A percentile compares a stretch with the other conserved stretches of the same genome.
Conservation (phyloP, 2,888 invertebrate genomes). For the Proisotoma minuta region DNA sequence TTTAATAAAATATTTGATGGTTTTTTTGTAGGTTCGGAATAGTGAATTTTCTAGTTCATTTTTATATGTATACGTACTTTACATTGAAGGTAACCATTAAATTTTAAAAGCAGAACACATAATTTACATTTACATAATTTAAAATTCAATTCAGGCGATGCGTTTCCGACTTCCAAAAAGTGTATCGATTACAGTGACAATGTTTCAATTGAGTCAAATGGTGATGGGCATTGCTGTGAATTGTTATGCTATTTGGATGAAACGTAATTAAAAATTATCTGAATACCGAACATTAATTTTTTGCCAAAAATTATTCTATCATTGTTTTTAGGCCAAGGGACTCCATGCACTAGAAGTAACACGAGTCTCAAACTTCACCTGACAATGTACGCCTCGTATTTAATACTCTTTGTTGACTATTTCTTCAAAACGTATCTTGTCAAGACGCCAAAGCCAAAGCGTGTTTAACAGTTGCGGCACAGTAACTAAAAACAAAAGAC, state of each 20-base stretch:
- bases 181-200: constrained; percentile 25
- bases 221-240: constrained; percentile 23
- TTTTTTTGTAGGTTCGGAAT: constrained; percentile 23
- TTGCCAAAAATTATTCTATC: not conserved
- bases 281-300: not conserved
- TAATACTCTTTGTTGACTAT: constrained; percentile 37
- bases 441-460: constrained; percentile 17
- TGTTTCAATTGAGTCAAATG: constrained; percentile 32
- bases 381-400: constrained; percentile 34
- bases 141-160: constrained; percentile 18
- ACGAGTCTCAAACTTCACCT: constrained; percentile 28
- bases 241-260: constrained; percentile 24
- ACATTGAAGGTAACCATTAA: constrained; percentile 20
- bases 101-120: not conserved
- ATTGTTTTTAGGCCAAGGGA: constrained; percentile 20
- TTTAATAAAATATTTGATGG: not conserved
- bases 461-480: too few species aligned
- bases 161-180: constrained; percentile 16
- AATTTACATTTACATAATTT: not conserved
- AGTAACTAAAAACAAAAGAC: too few species aligned
- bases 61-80: constrained; percentile 30
- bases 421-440: constrained; percentile 31
- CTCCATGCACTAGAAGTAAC: constrained; percentile 28
- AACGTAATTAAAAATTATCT: constrained; percentile 16
- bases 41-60: constrained; percentile 28